A percentile compares a stretch with the other conserved stretches of the same genome.
These are phyloP conservation scores for Helicoverpa armigera DNA, from an alignment of 1,140 invertebrate genomes.

Conservation along the genomic window DNA sequence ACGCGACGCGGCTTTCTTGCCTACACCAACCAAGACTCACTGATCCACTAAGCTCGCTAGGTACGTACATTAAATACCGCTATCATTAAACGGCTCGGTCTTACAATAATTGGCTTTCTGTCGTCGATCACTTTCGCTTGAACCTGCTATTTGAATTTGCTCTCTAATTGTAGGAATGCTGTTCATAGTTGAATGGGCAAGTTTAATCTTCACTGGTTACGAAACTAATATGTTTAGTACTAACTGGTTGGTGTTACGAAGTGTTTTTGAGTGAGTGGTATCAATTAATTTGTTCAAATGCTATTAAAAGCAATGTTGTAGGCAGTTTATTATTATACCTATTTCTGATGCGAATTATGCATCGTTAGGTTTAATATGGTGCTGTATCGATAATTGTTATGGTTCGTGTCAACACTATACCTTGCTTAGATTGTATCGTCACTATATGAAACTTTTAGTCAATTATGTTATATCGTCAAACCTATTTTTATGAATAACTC, in stretches of 20 bases:
- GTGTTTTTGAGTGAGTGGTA: too few species aligned
- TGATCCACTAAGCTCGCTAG: not conserved
- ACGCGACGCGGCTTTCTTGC: not conserved
- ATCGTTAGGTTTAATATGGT: too few species aligned
- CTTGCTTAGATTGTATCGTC: too few species aligned
- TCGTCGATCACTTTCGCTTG: constrained; percentile 36
- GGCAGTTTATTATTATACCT: too few species aligned
- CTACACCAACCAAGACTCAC: not conserved
- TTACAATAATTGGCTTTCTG: constrained; percentile 41
- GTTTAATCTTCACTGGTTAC: not conserved
- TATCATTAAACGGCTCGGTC: constrained; percentile 20
- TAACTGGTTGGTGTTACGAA: not conserved
- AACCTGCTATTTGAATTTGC: constrained; percentile 33
- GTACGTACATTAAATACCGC: not conserved
- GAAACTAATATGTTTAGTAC: not conserved
- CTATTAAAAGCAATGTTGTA: too few species aligned
- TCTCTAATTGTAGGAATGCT: constrained; percentile 43
- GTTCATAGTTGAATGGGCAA: constrained; percentile 29
- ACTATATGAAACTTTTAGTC: too few species aligned
- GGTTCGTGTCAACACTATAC: too few species aligned
- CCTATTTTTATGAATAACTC: too few species aligned
- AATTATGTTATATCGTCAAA: too few species aligned
- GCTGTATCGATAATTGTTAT: too few species aligned
- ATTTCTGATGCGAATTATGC: too few species aligned
- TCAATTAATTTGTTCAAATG: too few species aligned